A percentile compares a stretch with the other conserved stretches of the same genome.
phyloP scores from a whole-genome alignment of 1,140 invertebrate genomes.

The Tribolium castaneum region DNA sequence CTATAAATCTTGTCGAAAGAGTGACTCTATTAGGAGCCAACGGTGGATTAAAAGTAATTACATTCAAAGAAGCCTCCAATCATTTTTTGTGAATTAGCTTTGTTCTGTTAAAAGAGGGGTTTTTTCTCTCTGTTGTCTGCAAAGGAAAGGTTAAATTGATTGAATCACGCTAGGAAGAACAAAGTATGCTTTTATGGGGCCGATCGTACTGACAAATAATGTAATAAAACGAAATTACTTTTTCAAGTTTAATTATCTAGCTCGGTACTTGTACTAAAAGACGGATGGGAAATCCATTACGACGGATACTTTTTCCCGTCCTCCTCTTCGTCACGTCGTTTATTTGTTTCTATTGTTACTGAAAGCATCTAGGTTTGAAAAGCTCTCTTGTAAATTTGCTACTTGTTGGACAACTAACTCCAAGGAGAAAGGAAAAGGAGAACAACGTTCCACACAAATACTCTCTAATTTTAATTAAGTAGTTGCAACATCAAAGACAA shows the following conservation, averaged over 20 bases:
- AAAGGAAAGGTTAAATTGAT: conserved; percentile 34
- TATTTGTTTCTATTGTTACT: conserved; percentile 34
- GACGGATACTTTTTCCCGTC: conserved; percentile 22
- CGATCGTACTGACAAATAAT: conserved; percentile 43
- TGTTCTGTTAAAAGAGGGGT: conserved; percentile 19
- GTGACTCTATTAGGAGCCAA: background rate
- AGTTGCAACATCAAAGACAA: background rate
- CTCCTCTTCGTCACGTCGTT: conserved; percentile 13
- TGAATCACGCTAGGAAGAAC: conserved; percentile 34
- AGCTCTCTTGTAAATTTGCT: conserved; percentile 32
- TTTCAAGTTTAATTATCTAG: conserved; percentile 43
- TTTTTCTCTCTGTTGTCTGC: conserved; percentile 14
- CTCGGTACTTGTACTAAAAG: conserved; percentile 41
- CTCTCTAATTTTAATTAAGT: conserved; percentile 5
- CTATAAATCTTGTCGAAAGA: conserved; percentile 18
- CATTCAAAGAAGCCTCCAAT: background rate
- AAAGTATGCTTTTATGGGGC: conserved; percentile 38
- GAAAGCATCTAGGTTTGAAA: conserved; percentile 33
- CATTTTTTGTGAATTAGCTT: conserved; percentile 29
- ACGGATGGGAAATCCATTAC: conserved; percentile 42
- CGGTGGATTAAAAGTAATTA: conserved; percentile 6
- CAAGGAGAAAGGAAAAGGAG: background rate
- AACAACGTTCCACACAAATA: background rate
- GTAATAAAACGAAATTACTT: conserved; percentile 44
- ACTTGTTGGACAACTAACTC: conserved; percentile 24